phyloP scores from a whole-genome alignment of 2,888 invertebrate species.

The Eupithecia vulgata region DNA sequence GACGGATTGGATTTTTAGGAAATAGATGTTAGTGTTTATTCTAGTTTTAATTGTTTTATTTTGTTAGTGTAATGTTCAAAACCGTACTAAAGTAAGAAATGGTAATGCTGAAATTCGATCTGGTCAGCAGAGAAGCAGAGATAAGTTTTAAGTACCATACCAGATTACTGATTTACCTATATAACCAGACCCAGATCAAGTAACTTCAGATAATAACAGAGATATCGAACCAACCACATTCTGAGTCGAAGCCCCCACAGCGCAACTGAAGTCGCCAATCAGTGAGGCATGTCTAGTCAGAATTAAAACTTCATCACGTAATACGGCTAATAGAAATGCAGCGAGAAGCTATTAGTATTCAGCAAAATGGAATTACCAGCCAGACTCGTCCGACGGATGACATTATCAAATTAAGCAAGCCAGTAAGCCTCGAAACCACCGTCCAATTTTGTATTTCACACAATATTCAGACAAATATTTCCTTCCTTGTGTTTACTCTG shows the following conservation, averaged over 20 bases:
- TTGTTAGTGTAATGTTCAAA: too few relatives aligned
- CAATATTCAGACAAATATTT: constrained; percentile 25
- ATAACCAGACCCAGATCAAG: not conserved
- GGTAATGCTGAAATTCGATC: not conserved
- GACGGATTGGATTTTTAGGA: too few relatives aligned
- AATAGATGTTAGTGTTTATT: too few relatives aligned
- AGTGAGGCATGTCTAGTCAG: not conserved
- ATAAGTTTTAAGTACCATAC: not conserved
- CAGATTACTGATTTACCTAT: not conserved
- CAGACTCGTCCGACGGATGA: constrained; percentile 42
- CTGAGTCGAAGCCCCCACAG: not conserved
- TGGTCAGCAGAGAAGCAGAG: too few relatives aligned
- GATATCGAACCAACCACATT: not conserved
- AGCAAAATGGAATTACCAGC: constrained; percentile 45
- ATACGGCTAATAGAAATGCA: constrained; percentile 36
- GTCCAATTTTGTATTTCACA: constrained; percentile 35
- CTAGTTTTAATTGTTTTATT: too few relatives aligned
- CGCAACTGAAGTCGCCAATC: not conserved
- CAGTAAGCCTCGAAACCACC: constrained; percentile 40
- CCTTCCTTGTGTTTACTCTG: constrained; percentile 17
- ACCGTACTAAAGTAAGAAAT: too few relatives aligned
- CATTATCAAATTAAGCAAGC: constrained; percentile 45
- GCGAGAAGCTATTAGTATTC: constrained; percentile 42
- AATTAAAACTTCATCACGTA: constrained; percentile 32
- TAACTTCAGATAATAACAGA: too few relatives aligned